Conservation (phyloP, 2,797 vertebrate genomes). For the Mormyrus hasselquistii region DNA sequence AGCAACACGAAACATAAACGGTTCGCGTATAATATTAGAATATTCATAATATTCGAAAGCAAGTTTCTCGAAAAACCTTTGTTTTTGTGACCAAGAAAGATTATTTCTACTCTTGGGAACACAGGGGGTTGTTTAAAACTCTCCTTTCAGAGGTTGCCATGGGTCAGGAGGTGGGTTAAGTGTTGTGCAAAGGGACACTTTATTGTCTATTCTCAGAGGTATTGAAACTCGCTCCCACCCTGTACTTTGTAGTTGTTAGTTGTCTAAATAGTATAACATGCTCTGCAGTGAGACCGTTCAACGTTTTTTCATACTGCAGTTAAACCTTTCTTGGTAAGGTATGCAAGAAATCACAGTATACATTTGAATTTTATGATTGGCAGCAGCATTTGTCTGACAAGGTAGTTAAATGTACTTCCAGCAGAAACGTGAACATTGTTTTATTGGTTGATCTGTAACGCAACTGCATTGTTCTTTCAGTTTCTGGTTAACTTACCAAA, state of each 20-base stretch:
- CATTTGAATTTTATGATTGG: conserved; percentile 52
- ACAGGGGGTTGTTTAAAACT: conserved; percentile 23
- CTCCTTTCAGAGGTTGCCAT: conserved; percentile 36
- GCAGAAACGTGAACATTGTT: conserved; percentile 36
- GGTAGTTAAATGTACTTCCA: conserved; percentile 37
- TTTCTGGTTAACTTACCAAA: conserved; percentile 41
- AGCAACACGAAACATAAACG: neutral
- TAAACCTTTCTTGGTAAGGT: conserved; percentile 30
- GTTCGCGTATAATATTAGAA: neutral
- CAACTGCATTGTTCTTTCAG: conserved; percentile 35
- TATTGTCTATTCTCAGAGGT: conserved; percentile 40
- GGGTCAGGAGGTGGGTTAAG: conserved; percentile 69
- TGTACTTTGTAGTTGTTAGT: neutral
- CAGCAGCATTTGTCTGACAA: conserved; percentile 65
- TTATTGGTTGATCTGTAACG: conserved; percentile 41
- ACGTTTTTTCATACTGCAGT: neutral
- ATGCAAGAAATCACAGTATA: conserved; percentile 36
- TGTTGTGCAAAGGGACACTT: conserved; percentile 57
- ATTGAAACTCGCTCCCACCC: neutral
- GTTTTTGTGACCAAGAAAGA: conserved; percentile 23
- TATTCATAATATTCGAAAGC: neutral
- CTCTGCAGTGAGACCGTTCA: neutral
- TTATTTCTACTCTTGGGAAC: conserved; percentile 48
- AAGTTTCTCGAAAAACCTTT: neutral
- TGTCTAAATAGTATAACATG: neutral